Conservation (phyloP, 2,797 vertebrate species). For the Anguilla pacifica region DNA sequence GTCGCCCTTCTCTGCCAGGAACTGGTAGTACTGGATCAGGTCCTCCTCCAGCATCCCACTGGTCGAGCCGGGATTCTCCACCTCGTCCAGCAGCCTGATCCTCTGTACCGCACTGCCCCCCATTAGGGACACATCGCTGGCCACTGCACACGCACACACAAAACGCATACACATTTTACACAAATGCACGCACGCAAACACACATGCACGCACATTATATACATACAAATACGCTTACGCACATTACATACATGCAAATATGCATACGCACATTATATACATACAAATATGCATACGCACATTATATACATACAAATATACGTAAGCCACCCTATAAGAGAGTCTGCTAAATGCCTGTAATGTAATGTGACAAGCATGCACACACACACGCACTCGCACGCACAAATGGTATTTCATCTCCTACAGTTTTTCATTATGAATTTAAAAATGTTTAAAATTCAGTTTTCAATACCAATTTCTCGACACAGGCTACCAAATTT, state of each 20-base stretch:
- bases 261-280: not conserved
- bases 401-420: not conserved
- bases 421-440: not conserved
- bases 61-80: constrained; percentile 93
- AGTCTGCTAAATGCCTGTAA: too few species aligned
- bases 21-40: constrained; percentile 98
- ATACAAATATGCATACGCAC: not conserved
- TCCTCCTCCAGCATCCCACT: constrained; percentile 98
- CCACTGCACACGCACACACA: constrained; percentile 68
- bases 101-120: constrained; percentile 95
- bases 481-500: not conserved
- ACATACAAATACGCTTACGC: not conserved
- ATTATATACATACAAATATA: not conserved
- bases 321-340: not conserved
- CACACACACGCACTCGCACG: not conserved
- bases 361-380: not conserved
- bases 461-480: not conserved
- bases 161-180: not conserved
- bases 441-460: not conserved
- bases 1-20: constrained; percentile 96
- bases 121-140: constrained; percentile 93
- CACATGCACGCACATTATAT: not conserved
- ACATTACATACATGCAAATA: not conserved
- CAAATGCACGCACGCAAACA: not conserved
- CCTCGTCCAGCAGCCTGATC: constrained; percentile 91